phyloP scores from a whole-genome alignment of 2,113 vertebrate species.

The Peromyscus leucopus region DNA sequence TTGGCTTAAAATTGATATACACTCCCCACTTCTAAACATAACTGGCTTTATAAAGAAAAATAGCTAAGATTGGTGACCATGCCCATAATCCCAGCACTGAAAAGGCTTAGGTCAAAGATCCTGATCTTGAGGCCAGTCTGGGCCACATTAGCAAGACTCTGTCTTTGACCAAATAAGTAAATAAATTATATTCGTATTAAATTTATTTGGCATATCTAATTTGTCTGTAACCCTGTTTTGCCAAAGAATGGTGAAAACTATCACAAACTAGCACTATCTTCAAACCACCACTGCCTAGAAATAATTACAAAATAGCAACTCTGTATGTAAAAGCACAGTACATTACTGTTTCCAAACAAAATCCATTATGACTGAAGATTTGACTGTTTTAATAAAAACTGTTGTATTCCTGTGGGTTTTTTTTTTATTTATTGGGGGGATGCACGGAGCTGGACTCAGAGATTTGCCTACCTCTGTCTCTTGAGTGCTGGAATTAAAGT shows the following conservation, averaged over 20 bases:
- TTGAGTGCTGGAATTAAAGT: neutral
- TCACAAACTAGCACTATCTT: neutral
- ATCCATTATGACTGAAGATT: neutral
- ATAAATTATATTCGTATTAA: neutral
- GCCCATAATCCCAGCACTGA: neutral
- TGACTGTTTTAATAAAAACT: constrained; percentile 3
- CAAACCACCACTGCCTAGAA: neutral
- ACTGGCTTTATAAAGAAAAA: neutral
- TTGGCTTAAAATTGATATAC: neutral
- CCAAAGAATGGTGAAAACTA: constrained; percentile 16
- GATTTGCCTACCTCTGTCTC: neutral
- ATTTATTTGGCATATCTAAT: neutral
- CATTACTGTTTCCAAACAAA: neutral
- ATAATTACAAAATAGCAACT: constrained; percentile 30
- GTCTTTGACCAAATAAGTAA: neutral
- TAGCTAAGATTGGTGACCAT: neutral
- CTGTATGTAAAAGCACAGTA: neutral
- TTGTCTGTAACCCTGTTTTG: constrained; percentile 9
- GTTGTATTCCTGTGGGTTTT: neutral
- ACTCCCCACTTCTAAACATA: neutral
- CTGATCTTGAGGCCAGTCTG: neutral
- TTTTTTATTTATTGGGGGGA: neutral
- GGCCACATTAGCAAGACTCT: neutral
- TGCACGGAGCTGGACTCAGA: neutral
- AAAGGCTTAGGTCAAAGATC: neutral